phyloP scores from a whole-genome alignment of 1,140 invertebrate genomes.

The Trinorchestia longiramus region DNA sequence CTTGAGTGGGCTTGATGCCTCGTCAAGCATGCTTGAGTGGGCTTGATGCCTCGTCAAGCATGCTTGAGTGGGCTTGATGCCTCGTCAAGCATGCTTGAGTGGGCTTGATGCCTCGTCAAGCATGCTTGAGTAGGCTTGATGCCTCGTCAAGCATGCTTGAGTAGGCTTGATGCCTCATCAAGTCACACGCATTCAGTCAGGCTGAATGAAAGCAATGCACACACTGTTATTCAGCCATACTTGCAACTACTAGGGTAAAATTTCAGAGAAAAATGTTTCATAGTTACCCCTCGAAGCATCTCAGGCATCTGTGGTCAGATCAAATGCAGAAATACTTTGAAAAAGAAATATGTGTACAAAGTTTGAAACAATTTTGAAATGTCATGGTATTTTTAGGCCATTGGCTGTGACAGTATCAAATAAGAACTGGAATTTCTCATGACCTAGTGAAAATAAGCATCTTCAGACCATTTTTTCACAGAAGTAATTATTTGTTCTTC shows the following conservation, averaged over 20 bases:
- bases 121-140: no score
- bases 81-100: no score
- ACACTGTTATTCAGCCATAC: not conserved
- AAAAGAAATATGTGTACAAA: not conserved
- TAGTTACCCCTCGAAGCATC: slow-evolving; percentile 63
- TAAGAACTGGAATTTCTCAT: not conserved
- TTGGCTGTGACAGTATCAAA: not conserved
- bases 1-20: no score
- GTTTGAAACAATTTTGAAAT: not conserved
- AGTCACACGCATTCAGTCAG: not conserved
- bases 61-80: no score
- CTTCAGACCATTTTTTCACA: not conserved
- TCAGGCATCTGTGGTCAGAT: slow-evolving; percentile 61
- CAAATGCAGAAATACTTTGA: not conserved
- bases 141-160: no score
- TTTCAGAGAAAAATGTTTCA: not conserved
- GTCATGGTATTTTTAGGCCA: not conserved
- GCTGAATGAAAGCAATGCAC: not conserved
- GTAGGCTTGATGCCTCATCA: no score
- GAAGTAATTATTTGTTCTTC: not conserved
- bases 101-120: no score
- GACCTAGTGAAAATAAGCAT: not conserved
- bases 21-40: no score
- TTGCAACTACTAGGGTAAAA: not conserved
- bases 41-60: no score